Base-by-base conservation (phyloP, 2,113 vertebrate genomes). In the Pseudorasbora parva region DNA sequence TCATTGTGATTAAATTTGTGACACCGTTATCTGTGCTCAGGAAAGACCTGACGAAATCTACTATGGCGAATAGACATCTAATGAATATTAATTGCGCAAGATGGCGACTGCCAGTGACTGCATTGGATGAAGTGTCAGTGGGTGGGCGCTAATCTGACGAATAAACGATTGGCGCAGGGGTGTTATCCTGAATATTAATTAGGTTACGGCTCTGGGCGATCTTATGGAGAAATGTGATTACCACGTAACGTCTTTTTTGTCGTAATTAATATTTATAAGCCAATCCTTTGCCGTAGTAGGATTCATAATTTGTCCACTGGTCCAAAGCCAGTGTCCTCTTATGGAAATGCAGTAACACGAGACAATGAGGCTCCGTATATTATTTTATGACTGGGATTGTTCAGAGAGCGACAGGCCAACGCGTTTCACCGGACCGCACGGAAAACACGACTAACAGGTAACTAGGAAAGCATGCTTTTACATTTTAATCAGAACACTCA, bases 311-410 rank as follows among this genome's bases (percentile, higher is more conserved):
- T 73, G 25, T 2, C 30, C 30, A 21, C 10, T 1, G 33, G 56
- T 49, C 37, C 23, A 56, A 9, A 73, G 45, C 69, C 71, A 56
- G 82, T 83, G 77, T 84, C 82, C 84, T 82, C 66, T 86, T 88
- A 84, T 82, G 84, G 84, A 86, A 86, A 78, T 86, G 54, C 56
- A 69, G 74, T 79, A 81, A 84, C 75, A 62, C 66, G 83, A 87
- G 83, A 84, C 83, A 74, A 59, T 37, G 57, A 64, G 79, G 66
- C 79, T 87, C 73, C 54, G 74, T 79, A 68, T 41, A n/a, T 78
- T 82, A 84, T 71, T 81, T 87, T 41, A 82, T 85, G 79, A 85
- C 78, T 57, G 47, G 69, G 76, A 47, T 73, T 79, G 57, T 72
- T 60, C 56, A 62, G 47, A 80, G 73, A 75, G 74, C 60, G 51